Conservation (phyloP, 2,888 invertebrate genomes). For the Noctua fimbriata region DNA sequence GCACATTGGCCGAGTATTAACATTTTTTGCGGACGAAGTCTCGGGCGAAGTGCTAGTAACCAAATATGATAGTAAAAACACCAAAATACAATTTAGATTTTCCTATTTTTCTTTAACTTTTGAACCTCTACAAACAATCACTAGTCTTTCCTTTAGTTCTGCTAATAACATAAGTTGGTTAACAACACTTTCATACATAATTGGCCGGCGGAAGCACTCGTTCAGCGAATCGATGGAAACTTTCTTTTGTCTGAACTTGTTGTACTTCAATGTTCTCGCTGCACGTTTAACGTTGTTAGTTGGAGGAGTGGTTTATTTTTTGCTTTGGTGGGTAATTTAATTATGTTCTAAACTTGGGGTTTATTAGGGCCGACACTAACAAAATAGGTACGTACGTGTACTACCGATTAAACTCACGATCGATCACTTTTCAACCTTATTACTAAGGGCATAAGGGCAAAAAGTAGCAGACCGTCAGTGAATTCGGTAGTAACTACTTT, state of each 20-base stretch:
- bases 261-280: conserved; percentile 45
- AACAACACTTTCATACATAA: conserved; percentile 66
- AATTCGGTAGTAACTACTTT: background rate
- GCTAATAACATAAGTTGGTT: conserved; percentile 63
- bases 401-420: background rate
- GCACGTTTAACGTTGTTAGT: conserved; percentile 36
- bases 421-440: too few relatives aligned
- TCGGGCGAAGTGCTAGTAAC: too few relatives aligned
- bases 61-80: background rate
- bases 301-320: conserved; percentile 29
- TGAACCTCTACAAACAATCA: conserved; percentile 27
- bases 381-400: background rate
- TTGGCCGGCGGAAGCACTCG: conserved; percentile 65
- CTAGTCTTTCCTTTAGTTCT: conserved; percentile 36
- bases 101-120: background rate
- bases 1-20: too few relatives aligned
- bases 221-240: conserved; percentile 56
- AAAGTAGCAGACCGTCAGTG: too few relatives aligned
- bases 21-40: too few relatives aligned
- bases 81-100: background rate
- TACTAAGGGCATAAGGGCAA: too few relatives aligned
- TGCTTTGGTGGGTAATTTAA: conserved; percentile 13
- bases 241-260: conserved; percentile 65
- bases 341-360: background rate
- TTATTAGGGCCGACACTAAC: background rate